Conservation (phyloP, 2,888 invertebrate genomes). For the Agonopterix subpropinquella region DNA sequence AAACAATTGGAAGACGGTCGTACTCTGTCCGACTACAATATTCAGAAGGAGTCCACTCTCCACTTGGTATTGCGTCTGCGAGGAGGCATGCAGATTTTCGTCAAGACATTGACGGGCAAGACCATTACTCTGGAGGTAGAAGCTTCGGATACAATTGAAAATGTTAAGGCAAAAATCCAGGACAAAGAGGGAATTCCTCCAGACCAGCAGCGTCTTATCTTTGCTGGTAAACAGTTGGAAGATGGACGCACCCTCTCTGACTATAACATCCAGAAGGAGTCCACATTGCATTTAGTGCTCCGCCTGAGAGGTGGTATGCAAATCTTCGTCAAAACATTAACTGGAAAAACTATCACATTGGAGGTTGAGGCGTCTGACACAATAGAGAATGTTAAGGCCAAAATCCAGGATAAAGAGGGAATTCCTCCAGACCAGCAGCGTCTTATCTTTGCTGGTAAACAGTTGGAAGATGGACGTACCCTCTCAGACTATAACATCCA, state of each 20-base stretch:
- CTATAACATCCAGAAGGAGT: constrained; percentile 44
- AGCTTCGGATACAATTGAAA: constrained; percentile 36
- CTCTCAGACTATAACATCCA: constrained; percentile 37
- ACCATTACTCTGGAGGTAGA: constrained; percentile 34
- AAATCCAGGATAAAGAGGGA: constrained; percentile 31
- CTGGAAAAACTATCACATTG: constrained; percentile 31
- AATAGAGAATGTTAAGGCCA: constrained; percentile 30
- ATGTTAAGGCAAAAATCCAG: constrained; percentile 37
- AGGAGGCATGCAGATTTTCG: constrained; percentile 33
- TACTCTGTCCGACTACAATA: constrained; percentile 29
- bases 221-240: constrained; percentile 38
- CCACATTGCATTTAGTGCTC: constrained; percentile 31
- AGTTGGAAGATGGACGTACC: constrained; percentile 36
- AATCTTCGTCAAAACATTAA: constrained; percentile 35
- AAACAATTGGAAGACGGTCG: constrained; percentile 28
- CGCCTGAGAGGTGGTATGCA: constrained; percentile 44
- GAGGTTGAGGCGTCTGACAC: constrained; percentile 28
- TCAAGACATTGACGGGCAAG: constrained; percentile 28
- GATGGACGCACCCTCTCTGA: constrained; percentile 40
- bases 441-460: constrained; percentile 29
- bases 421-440: constrained; percentile 33
- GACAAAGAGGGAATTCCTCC: constrained; percentile 39
- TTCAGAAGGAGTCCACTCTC: constrained; percentile 30
- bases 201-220: constrained; percentile 35
- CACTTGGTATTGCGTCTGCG: constrained; percentile 27